Evolutionary conservation across 2,113 vertebrate genomes (phyloP).

Genomic region (Gasterosteus aculeatus): DNA sequence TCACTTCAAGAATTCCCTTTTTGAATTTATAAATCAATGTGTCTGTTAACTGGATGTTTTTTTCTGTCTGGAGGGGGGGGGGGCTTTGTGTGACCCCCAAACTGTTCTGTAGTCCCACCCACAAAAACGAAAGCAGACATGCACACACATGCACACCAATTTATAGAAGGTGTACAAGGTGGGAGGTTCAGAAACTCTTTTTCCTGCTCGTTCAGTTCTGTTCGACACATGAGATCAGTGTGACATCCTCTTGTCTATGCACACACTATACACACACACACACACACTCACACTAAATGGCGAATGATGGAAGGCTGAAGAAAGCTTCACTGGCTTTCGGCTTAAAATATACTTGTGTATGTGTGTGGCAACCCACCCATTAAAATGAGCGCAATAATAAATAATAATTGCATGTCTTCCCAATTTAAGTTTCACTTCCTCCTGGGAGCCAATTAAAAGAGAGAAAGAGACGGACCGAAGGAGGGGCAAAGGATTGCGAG

Average conservation of each 20-base stretch:
- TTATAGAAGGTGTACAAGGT: neutral
- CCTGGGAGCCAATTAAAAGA: slow-evolving; percentile 79
- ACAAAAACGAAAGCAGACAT: slow-evolving; percentile 15
- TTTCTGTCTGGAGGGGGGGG: slow-evolving; percentile 14
- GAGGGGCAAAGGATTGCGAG: slow-evolving; percentile 37
- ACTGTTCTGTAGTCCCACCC: slow-evolving; percentile 23
- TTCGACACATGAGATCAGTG: slow-evolving; percentile 41
- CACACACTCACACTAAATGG: slow-evolving; percentile 27
- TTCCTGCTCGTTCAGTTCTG: slow-evolving; percentile 49
- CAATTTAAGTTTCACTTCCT: slow-evolving; percentile 62
- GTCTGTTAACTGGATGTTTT: slow-evolving; percentile 1
- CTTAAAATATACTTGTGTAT: slow-evolving; percentile 46
- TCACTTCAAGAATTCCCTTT: slow-evolving; percentile 22
- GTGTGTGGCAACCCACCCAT: slow-evolving; percentile 40
- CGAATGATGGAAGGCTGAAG: slow-evolving; percentile 37
- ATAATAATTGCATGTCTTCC: slow-evolving; percentile 60
- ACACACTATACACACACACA: slow-evolving; percentile 11
- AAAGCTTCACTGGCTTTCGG: slow-evolving; percentile 39
- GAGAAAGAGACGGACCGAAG: slow-evolving; percentile 24
- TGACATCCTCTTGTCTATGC: slow-evolving; percentile 47
- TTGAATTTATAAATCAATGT: slow-evolving; percentile 9
- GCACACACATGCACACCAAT: neutral
- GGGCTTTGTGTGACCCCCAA: slow-evolving; percentile 32
- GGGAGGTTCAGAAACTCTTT: slow-evolving; percentile 19
- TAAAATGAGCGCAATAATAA: slow-evolving; percentile 59